A percentile compares a stretch with the other conserved stretches of the same genome.
phyloP scores from a whole-genome alignment of 2,797 vertebrate species.

The Mastacembelus armatus region DNA sequence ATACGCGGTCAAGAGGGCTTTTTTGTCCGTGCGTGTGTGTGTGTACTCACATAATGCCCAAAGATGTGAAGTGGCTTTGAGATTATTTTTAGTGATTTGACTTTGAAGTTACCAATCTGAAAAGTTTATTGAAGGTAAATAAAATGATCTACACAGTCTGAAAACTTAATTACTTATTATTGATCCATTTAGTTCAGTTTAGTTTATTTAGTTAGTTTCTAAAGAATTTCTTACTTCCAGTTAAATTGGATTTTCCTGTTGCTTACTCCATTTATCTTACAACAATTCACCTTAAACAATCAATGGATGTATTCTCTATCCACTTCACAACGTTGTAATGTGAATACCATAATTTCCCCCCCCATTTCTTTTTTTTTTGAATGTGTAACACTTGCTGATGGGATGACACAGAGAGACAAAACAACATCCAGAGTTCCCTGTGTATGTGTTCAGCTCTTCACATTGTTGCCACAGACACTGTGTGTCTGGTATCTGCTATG shows the following conservation, averaged over 20 bases:
- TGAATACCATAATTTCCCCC: too few relatives aligned
- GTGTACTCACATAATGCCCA: conserved; percentile 34
- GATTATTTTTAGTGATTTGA: conserved; percentile 36
- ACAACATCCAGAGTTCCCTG: conserved; percentile 58
- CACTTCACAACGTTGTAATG: too few relatives aligned
- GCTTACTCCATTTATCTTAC: too few relatives aligned
- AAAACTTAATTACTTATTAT: not conserved
- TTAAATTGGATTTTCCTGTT: too few relatives aligned
- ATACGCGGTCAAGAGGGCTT: conserved; percentile 68
- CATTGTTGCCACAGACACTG: conserved; percentile 35
- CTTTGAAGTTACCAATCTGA: conserved; percentile 23
- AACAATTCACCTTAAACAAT: too few relatives aligned
- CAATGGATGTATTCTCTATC: too few relatives aligned
- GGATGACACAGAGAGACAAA: conserved; percentile 49
- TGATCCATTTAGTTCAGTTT: not conserved
- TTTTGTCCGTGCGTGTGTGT: conserved; percentile 48
- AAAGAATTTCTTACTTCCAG: too few relatives aligned
- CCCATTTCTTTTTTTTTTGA: too few relatives aligned
- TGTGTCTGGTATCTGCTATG: conserved; percentile 56
- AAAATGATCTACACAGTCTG: conserved; percentile 8
- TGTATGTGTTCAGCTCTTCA: conserved; percentile 1
- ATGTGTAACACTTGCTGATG: conserved; percentile 50
- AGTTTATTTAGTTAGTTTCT: too few relatives aligned
- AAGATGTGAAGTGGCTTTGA: conserved; percentile 14
- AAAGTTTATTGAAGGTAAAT: conserved; percentile 29